Percentiles rank a stretch among this genome's conserved stretches.
Conservation (phyloP, 2,797 vertebrate species). For the Varecia variegata region DNA sequence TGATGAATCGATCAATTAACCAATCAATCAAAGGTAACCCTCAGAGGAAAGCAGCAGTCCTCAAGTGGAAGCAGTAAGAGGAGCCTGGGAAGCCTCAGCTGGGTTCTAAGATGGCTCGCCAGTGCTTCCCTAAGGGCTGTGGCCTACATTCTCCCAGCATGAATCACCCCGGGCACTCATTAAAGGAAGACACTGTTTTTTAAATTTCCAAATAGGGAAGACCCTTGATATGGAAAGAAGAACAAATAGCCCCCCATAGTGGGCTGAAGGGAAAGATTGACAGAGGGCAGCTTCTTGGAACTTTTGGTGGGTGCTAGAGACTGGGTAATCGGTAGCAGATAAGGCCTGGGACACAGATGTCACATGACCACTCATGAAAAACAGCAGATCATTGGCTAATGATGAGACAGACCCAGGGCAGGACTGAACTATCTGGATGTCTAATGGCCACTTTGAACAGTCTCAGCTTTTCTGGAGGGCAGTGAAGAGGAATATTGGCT, state of each 20-base stretch:
- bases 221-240: background rate
- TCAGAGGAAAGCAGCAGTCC: background rate
- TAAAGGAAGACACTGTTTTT: background rate
- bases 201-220: background rate
- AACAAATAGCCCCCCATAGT: background rate
- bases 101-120: background rate
- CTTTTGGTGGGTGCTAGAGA: background rate
- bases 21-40: background rate
- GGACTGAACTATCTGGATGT: background rate
- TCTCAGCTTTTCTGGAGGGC: slow-evolving; percentile 27
- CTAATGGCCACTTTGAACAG: background rate
- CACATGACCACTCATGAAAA: background rate
- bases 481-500: background rate
- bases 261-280: background rate
- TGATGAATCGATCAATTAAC: background rate
- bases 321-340: background rate
- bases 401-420: background rate
- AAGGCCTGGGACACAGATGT: background rate
- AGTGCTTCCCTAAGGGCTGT: background rate
- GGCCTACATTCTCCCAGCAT: background rate
- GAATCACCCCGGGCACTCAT: background rate
- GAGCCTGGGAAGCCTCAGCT: background rate
- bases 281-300: background rate
- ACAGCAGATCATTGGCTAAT: background rate
- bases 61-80: background rate